Evolutionary conservation across 2,113 vertebrate species (phyloP).

Genomic region (Nothocercus julius): DNA sequence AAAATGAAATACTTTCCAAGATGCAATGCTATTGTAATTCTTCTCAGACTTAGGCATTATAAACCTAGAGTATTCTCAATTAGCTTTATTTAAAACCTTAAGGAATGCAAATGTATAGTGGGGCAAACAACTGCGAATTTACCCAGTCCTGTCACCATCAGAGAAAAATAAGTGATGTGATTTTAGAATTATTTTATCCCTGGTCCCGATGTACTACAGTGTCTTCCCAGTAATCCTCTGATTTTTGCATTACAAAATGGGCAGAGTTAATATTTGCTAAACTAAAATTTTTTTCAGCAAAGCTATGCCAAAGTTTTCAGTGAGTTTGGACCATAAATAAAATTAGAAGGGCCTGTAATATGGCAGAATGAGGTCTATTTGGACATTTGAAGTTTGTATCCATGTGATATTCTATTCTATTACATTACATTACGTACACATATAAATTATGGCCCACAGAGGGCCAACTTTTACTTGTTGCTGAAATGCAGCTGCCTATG

Average conservation of each 20-base stretch:
- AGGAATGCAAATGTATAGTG: neutral
- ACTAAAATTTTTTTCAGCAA: neutral
- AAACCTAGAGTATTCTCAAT: neutral
- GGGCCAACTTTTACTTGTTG: conserved; percentile 30
- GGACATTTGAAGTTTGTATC: neutral
- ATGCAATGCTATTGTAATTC: neutral
- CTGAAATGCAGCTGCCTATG: conserved; percentile 32
- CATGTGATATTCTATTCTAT: neutral
- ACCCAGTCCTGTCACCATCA: neutral
- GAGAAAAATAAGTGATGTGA: neutral
- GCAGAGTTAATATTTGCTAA: neutral
- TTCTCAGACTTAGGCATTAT: neutral
- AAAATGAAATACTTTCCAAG: neutral
- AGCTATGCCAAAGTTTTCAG: neutral
- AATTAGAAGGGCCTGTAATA: neutral
- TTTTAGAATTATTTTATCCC: neutral
- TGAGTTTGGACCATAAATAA: neutral
- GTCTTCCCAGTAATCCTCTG: neutral
- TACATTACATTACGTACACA: neutral
- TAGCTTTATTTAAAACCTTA: neutral
- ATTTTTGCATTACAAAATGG: neutral
- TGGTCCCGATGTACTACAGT: fast-evolving
- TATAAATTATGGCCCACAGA: conserved; percentile 10
- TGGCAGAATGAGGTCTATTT: neutral
- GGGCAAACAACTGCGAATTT: neutral